Conservation (phyloP, 2,888 invertebrate genomes). For the Hylaea fasciaria region DNA sequence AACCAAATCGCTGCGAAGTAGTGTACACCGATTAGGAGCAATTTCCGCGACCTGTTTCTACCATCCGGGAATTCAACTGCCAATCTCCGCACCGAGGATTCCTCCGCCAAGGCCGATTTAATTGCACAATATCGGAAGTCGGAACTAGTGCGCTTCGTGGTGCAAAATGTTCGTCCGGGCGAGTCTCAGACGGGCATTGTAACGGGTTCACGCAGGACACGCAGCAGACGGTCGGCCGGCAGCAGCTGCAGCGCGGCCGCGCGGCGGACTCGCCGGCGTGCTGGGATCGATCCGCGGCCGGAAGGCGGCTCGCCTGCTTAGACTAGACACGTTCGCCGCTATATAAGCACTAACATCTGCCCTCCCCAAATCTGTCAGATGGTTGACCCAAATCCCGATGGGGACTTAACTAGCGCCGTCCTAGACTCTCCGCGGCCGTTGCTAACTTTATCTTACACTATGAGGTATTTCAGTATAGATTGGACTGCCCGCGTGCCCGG, state of each 20-base stretch:
- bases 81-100: background rate
- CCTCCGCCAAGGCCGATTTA: background rate
- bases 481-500: background rate
- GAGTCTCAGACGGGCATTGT: background rate
- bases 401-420: conserved; percentile 2
- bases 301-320: background rate
- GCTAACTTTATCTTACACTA: conserved; percentile 8
- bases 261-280: conserved; percentile 16
- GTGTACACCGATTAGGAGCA: conserved; percentile 2
- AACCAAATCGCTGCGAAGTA: too few relatives aligned
- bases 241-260: conserved; percentile 3
- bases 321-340: background rate
- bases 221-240: too few relatives aligned
- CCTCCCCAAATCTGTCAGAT: background rate
- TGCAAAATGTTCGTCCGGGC: background rate
- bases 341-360: background rate
- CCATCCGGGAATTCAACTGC: conserved; percentile 7
- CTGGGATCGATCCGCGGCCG: conserved; percentile 16
- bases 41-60: conserved; percentile 23
- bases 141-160: background rate
- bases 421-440: background rate
- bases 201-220: too few relatives aligned
- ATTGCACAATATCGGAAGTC: background rate
- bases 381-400: conserved; percentile 17
- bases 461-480: conserved; percentile 1